Base-by-base conservation (phyloP, 2,888 invertebrate genomes). In the Adineta ricciae region DNA sequence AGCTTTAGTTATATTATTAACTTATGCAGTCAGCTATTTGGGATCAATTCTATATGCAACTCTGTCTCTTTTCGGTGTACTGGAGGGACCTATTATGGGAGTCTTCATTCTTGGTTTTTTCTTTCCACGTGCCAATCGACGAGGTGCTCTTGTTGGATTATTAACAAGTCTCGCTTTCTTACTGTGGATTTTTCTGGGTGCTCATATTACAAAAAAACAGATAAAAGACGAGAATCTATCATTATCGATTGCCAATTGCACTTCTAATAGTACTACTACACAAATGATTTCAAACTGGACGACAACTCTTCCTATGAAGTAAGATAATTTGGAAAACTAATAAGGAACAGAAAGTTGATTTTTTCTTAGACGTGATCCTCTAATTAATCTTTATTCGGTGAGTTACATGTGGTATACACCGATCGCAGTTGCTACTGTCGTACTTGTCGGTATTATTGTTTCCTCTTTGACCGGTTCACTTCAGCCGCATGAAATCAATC, bases 361-460 rank as follows among this genome's bases (percentile, higher is more conserved):
- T 49, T 49, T 49, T 49, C 14, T 14, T 49, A 49, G 49, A 49
- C 49, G 8, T 49, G 49, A 49, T 49, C 49, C 49, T 8, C 88
- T 90, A 64, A 88, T 36, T 88, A 87, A 1, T 88, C 88, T 83
- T 83, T 88, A 27, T 88, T 88, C n/a, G n/a, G n/a, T n/a, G n/a
- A n/a, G n/a, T n/a, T n/a, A n/a, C n/a, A n/a, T n/a, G n/a, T n/a
- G n/a, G 88, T 88, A 88, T 82, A 88, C 88, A 1, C 87, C 88
- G 14, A 86, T 88, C 11, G 88, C 88, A 3, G 84, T 88, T 11
- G 85, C 84, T 11, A 86, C 88, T 0, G 86, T 87, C 27, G 52
- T 88, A 24, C 86, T 88, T 8, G 86, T 87, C 19, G 88, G 87
- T 1, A 83, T 88, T 8, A 24, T 88, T n/a, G 87, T 88, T 52